These are phyloP conservation scores for Galago senegalensis DNA, from an alignment of 2,797 vertebrate genomes.

Conservation along the genomic window DNA sequence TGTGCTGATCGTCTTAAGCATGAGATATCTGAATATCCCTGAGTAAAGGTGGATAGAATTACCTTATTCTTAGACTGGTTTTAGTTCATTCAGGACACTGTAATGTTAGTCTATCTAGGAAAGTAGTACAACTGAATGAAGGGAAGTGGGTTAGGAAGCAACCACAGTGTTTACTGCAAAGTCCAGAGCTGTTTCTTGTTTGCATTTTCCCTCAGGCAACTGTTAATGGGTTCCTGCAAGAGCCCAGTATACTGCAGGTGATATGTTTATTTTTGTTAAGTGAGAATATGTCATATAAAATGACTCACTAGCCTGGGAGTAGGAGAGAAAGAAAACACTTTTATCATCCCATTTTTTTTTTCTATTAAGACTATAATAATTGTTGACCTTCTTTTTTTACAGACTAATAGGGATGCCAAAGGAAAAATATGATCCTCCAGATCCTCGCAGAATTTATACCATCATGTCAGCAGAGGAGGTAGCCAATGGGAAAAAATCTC, in stretches of 20 bases:
- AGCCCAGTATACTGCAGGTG: neutral
- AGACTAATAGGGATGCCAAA: constrained; percentile 99
- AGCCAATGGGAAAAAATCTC: constrained; percentile 97
- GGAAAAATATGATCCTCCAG: constrained; percentile 99
- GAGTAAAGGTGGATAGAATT: constrained; percentile 18
- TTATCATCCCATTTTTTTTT: constrained; percentile 24
- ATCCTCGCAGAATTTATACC: constrained; percentile 99
- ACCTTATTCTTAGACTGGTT: constrained; percentile 30
- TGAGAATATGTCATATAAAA: constrained; percentile 67
- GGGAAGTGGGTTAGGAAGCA: neutral
- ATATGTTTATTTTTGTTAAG: constrained; percentile 57
- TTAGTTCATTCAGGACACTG: constrained; percentile 27
- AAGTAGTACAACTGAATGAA: constrained; percentile 32
- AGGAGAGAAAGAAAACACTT: constrained; percentile 60
- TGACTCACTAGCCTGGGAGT: constrained; percentile 45
- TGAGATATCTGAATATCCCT: constrained; percentile 34
- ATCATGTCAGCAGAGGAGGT: constrained; percentile 99
- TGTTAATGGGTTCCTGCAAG: constrained; percentile 42
- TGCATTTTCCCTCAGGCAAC: constrained; percentile 45
- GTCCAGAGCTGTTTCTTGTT: constrained; percentile 21
- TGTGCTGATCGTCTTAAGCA: constrained; percentile 30
- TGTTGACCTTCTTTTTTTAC: constrained; percentile 67
- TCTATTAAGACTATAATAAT: constrained; percentile 33
- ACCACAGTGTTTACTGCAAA: neutral
- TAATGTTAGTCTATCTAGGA: constrained; percentile 55